Base-by-base conservation (phyloP, 2,113 vertebrate genomes). In the Cavia aperea region DNA sequence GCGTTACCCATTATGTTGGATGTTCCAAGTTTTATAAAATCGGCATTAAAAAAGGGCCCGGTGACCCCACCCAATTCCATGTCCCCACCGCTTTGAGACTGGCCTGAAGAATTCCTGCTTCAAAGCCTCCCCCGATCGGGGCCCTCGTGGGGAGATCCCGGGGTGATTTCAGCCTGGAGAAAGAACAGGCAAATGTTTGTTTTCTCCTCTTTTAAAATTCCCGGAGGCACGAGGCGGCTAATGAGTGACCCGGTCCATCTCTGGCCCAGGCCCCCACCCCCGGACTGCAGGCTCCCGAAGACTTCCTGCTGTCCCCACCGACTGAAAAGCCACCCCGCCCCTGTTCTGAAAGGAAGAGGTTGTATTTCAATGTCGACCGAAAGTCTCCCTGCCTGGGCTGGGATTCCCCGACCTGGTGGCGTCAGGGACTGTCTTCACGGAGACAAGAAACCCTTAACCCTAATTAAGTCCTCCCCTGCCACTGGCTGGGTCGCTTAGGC, bases 171-270 rank as follows among this genome's bases (percentile, higher is more conserved):
- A 73, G 62, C 6, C 46, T 7, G 19, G 60, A 87, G 87, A 46
- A 85, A 26, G 72, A 72, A 81, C 89, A 56, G 83, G 83, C 86
- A 78, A 85, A 95, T 77, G 85, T 93, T 89, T 96, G 94, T 91
- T 89, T 95, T 91, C 75, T 16, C 56, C 78, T 88, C 91, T 93
- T 88, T 81, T 73, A 51, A 91, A 77, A 89, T 90, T 89, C 96
- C 82, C 14, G 54, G 51, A 93, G 90, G 81, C 73, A 54, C 0
- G 4, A 93, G 83, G 91, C 46, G 12, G 73, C 43, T 13, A 54
- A 49, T 29, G 89, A 81, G 89, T 65, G 58, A 15, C 79, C 51
- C 6, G 36, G 86, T 6, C 0, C 1, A 43, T 24, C 82, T 73
- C 46, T 18, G 60, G 72, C 51, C 9, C 29, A 11, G 46, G 7